Evolutionary conservation across 1,140 invertebrate species (phyloP), one percentile per base, ranked within the genome.

Genomic region (Oedothorax gibbosus): DNA sequence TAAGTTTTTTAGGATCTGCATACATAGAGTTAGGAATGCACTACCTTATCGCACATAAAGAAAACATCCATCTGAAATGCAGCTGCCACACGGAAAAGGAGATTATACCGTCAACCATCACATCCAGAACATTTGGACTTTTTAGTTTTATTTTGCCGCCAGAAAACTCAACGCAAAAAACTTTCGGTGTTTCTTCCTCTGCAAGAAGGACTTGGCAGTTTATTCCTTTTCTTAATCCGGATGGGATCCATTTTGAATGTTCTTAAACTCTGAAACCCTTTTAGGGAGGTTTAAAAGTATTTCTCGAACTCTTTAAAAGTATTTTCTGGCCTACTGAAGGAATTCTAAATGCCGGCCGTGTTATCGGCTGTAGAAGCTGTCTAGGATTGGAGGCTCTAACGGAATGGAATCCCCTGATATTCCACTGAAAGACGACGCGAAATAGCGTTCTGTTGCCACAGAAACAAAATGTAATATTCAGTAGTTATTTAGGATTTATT

Each of bases 241-340:
- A 75, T 15, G 18, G 18, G 57, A 15, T 62, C 57, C 57, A 75
- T 75, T 75, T 75, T 21, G 72, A 56, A 35, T 35, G 54, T 11
- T 56, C 15, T 75, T 57, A 75, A 75, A 75, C 72, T 57, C 20
- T n/a, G 11, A 75, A 75, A 75, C 72, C 72, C 72, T 75, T 75
- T 75, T 57, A 75, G 56, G 18, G 18, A 57, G 72, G 21, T 60
- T 75, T 75, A 57, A 18, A 57, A 57, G 54, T 56, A 72, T 72
- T 72, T 72, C n/a, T 50, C 49, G 20, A 72, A 56, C 71, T 72
- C 71, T 72, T 72, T 35, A 35, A 72, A 72, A 72, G 71, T 57
- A 75, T 75, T 75, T 75, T 75, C 72, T 49, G 54, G 20, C 54
- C 72, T 75, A 60, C 54, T 75, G 54, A 20, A 35, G 54, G 56